phyloP scores from a whole-genome alignment of 2,797 vertebrate genomes.

The Lagorchestes hirsutus region DNA sequence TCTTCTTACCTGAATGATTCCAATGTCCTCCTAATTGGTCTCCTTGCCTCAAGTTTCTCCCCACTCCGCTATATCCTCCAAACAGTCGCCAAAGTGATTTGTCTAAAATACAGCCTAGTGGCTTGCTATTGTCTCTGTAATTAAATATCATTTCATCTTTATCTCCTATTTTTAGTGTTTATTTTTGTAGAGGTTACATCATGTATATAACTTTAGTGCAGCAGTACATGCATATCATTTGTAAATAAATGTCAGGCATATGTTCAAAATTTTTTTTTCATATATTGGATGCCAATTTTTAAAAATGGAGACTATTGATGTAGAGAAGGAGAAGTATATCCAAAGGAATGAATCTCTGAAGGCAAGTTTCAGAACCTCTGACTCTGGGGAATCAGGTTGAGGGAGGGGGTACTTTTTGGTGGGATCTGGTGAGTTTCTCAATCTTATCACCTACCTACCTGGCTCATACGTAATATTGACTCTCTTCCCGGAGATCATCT shows the following conservation, averaged over 20 bases:
- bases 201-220: not conserved
- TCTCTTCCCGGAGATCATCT: not conserved
- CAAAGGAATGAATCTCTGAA: not conserved
- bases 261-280: not conserved
- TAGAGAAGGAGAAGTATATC: not conserved
- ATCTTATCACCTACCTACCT: not conserved
- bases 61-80: not conserved
- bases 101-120: not conserved
- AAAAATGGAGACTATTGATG: not conserved
- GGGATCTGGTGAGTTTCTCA: not conserved
- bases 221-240: not conserved
- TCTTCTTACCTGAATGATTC: not conserved
- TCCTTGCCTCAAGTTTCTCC: not conserved
- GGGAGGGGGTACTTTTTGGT: not conserved
- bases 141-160: not conserved
- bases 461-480: not conserved
- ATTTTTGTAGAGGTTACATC: not conserved
- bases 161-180: not conserved
- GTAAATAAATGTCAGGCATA: not conserved
- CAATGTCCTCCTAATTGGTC: not conserved
- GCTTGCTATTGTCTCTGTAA: not conserved
- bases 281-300: accelerated
- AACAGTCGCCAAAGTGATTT: not conserved
- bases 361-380: not conserved
- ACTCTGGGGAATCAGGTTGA: not conserved